A percentile compares a stretch with the other conserved stretches of the same genome.
These are phyloP conservation scores for Tetrao urogallus DNA, from an alignment of 2,113 vertebrate genomes.

Conservation along the genomic window DNA sequence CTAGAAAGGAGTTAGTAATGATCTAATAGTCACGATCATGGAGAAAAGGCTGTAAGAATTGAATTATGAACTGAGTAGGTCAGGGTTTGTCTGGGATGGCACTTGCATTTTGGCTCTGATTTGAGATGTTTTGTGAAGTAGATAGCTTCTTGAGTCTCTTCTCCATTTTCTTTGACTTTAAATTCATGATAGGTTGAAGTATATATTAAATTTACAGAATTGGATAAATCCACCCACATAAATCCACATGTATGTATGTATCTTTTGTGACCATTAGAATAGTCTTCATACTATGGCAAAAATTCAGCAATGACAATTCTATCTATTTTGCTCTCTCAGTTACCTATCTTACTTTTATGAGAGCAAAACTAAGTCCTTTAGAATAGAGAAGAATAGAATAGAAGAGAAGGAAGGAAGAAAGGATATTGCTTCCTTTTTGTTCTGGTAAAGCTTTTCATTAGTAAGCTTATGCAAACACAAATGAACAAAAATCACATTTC, in stretches of 20 bases:
- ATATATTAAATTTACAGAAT: background rate
- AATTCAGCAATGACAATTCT: background rate
- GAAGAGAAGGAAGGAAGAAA: background rate
- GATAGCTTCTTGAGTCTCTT: background rate
- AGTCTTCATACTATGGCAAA: background rate
- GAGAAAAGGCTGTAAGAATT: background rate
- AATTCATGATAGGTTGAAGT: background rate
- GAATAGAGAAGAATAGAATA: background rate
- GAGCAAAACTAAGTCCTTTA: background rate
- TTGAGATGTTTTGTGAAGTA: background rate
- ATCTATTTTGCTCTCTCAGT: background rate
- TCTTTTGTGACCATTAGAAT: background rate
- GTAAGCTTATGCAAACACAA: background rate
- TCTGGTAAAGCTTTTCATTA: background rate
- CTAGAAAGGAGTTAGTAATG: background rate
- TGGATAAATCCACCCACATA: background rate
- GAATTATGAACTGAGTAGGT: background rate
- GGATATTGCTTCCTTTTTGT: background rate
- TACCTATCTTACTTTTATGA: rapidly evolving
- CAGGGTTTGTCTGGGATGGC: background rate
- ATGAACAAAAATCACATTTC: background rate
- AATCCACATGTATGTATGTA: background rate
- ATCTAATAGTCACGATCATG: background rate
- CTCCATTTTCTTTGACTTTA: background rate
- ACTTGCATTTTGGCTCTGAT: background rate